Conservation (phyloP, 2,113 vertebrate species). For the Perca schrenkii region DNA sequence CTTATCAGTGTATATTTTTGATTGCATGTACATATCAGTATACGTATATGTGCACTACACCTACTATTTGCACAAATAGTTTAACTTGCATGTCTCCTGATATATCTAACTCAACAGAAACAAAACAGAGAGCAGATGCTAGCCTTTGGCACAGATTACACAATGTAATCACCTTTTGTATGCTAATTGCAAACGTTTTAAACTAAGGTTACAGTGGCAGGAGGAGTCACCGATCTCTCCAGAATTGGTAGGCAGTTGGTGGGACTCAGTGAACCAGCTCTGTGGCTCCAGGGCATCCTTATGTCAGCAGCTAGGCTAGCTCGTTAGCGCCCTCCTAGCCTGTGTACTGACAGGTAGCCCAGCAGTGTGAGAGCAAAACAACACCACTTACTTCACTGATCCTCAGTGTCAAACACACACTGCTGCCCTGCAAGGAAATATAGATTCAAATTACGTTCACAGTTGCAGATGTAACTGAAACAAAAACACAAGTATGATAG, state of each 20-base stretch:
- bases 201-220: slow-evolving; percentile 14
- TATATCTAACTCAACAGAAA: neutral
- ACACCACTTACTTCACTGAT: slow-evolving; percentile 56
- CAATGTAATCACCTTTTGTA: slow-evolving; percentile 6
- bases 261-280: slow-evolving; percentile 59
- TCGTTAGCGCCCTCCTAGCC: slow-evolving; percentile 64
- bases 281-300: slow-evolving; percentile 56
- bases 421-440: neutral
- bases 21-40: neutral
- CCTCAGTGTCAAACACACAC: slow-evolving; percentile 38
- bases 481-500: neutral
- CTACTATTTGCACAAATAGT: neutral
- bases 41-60: too few species aligned
- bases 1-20: slow-evolving; percentile 14
- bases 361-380: slow-evolving; percentile 58
- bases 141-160: slow-evolving; percentile 11
- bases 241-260: slow-evolving; percentile 67
- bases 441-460: neutral
- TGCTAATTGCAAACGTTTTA: slow-evolving; percentile 28
- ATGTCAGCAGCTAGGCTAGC: slow-evolving; percentile 56
- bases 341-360: slow-evolving; percentile 54
- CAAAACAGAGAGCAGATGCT: slow-evolving; percentile 43
- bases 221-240: slow-evolving; percentile 2
- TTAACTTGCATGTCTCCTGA: neutral
- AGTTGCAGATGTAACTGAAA: neutral